Conservation (phyloP, 2,797 vertebrate genomes). For the Podargus strigoides region DNA sequence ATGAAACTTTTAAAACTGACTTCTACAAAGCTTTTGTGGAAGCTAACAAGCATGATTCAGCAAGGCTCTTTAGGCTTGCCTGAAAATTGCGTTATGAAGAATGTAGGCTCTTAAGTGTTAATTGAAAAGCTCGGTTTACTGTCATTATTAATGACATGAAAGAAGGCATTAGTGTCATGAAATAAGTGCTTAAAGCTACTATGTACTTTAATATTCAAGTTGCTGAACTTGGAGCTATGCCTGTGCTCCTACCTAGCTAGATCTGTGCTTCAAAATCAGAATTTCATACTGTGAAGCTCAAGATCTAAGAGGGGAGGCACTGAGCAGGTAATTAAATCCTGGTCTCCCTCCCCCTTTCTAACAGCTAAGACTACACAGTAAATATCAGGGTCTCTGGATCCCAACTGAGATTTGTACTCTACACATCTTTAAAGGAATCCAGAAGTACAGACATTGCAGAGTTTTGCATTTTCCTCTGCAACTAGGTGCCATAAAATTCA, state of each 20-base stretch:
- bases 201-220: background rate
- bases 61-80: background rate
- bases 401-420: background rate
- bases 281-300: background rate
- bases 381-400: background rate
- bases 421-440: background rate
- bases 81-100: background rate
- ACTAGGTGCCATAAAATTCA: background rate
- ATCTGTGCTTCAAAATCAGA: background rate
- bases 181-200: background rate
- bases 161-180: background rate
- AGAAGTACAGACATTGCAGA: background rate
- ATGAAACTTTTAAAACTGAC: background rate
- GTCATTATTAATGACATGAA: background rate
- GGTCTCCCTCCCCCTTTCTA: background rate
- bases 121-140: background rate
- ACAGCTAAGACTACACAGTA: background rate
- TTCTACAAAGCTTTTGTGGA: background rate
- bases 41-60: background rate
- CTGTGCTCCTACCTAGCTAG: background rate
- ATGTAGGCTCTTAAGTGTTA: background rate
- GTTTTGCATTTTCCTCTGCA: background rate
- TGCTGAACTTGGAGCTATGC: background rate
- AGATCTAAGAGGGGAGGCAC: background rate
- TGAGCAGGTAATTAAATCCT: background rate